Evolutionary conservation across 2,113 vertebrate species (phyloP).

Genomic region (Narcine bancroftii): DNA sequence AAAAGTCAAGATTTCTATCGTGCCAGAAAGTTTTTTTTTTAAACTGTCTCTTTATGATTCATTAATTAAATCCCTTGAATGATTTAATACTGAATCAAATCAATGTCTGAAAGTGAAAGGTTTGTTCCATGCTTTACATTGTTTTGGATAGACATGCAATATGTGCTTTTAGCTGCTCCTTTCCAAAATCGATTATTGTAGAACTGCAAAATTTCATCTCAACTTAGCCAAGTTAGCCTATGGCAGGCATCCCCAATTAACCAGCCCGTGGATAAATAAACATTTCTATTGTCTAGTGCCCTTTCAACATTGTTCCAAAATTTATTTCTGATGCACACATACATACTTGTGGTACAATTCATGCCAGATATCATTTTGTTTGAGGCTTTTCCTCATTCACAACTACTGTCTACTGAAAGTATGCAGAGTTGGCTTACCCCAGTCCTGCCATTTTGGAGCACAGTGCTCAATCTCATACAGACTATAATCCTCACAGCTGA

Average conservation of each 20-base stretch:
- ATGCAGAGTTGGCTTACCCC: too few species aligned
- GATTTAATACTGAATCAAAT: neutral
- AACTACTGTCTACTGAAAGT: too few species aligned
- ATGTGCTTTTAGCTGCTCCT: neutral
- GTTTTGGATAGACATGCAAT: neutral
- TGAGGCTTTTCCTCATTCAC: too few species aligned
- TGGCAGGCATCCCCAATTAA: neutral
- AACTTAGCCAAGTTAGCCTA: neutral
- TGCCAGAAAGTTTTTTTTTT: neutral
- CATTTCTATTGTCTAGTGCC: neutral
- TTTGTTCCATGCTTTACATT: neutral
- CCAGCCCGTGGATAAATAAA: neutral
- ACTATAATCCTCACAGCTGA: too few species aligned
- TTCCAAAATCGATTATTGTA: neutral
- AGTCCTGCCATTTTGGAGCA: too few species aligned
- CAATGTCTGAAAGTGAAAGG: neutral
- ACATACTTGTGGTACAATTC: too few species aligned
- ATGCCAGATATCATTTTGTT: too few species aligned
- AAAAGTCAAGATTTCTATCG: neutral
- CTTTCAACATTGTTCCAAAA: neutral
- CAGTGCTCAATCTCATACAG: too few species aligned
- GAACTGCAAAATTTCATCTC: neutral
- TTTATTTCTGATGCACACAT: too few species aligned
- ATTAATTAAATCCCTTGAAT: neutral
- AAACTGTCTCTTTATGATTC: neutral